Conservation (phyloP, 2,113 vertebrate genomes). For the Pachycephala philippinensis region DNA sequence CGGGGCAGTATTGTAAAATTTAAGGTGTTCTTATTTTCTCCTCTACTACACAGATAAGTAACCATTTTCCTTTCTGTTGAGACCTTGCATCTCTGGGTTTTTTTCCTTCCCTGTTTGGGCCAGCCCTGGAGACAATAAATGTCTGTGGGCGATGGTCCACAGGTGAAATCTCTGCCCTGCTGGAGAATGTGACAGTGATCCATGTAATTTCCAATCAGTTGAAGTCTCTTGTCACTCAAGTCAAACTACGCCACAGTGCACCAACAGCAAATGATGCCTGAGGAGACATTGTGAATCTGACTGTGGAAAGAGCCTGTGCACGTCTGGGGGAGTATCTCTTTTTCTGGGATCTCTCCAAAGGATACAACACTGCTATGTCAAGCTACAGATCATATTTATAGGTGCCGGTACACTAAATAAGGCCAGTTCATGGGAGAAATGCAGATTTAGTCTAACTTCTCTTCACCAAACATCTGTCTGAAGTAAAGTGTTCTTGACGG, state of each 20-base stretch:
- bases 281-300: background rate
- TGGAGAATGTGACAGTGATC: background rate
- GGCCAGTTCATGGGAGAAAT: background rate
- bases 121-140: background rate
- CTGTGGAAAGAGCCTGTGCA: background rate
- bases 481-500: background rate
- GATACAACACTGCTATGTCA: background rate
- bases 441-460: background rate
- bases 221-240: background rate
- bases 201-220: fast-evolving
- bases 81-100: fast-evolving
- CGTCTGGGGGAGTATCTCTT: fast-evolving
- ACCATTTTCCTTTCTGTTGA: background rate
- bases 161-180: background rate
- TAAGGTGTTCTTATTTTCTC: background rate
- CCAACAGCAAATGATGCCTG: background rate
- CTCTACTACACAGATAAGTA: background rate
- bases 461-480: background rate
- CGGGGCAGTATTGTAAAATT: background rate
- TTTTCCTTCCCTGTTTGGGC: background rate
- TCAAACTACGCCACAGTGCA: background rate
- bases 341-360: background rate
- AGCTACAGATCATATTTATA: background rate
- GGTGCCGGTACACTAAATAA: fast-evolving
- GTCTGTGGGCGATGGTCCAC: background rate